phyloP scores from a whole-genome alignment of 2,888 invertebrate species.

The Gonocerus acuteangulatus region DNA sequence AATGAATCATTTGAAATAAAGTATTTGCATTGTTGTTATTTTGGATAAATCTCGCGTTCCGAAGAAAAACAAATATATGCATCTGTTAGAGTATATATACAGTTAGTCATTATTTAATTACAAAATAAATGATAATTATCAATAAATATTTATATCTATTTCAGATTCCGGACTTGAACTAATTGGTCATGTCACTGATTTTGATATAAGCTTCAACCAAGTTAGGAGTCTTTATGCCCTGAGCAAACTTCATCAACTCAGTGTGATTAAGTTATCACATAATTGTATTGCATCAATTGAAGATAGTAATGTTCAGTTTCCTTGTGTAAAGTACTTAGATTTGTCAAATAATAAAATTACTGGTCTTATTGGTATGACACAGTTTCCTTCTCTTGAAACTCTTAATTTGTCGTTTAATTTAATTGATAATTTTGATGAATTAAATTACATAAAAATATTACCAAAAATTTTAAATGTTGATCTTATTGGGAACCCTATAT shows the following conservation, averaged over 20 bases:
- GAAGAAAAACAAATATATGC: no score
- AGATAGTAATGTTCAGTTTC: slow-evolving; percentile 75
- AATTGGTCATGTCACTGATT: slow-evolving; percentile 56
- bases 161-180: slow-evolving; percentile 16
- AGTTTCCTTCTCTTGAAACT: slow-evolving; percentile 76
- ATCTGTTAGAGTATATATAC: no score
- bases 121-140: no score
- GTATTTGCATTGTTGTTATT: no score
- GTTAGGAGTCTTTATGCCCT: slow-evolving; percentile 67
- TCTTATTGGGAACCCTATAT: slow-evolving; percentile 83
- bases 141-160: neutral
- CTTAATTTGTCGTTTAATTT: slow-evolving; percentile 81
- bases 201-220: slow-evolving; percentile 63
- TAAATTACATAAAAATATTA: slow-evolving; percentile 67
- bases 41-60: no score
- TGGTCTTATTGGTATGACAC: slow-evolving; percentile 63
- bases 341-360: slow-evolving; percentile 76
- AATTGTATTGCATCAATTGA: slow-evolving; percentile 66
- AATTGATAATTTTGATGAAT: slow-evolving; percentile 71
- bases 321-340: slow-evolving; percentile 78
- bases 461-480: slow-evolving; percentile 82
- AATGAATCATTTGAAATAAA: no score
- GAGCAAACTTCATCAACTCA: slow-evolving; percentile 67
- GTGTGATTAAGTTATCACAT: slow-evolving; percentile 67
- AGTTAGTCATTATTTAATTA: no score